Conservation (phyloP, 2,113 vertebrate species). For the Dolichallabes microphthalmus region DNA sequence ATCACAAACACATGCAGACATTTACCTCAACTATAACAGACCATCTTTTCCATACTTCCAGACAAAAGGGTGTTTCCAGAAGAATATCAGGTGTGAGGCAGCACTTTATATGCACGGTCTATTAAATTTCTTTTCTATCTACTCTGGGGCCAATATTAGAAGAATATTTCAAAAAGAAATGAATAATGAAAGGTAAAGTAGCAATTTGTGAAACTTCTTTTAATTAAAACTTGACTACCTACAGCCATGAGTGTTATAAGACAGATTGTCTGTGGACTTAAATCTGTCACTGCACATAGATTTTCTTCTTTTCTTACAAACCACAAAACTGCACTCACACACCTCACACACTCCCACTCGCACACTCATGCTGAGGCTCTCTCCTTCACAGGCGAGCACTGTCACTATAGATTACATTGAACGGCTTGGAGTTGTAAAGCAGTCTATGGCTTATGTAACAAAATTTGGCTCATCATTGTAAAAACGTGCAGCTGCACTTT, state of each 20-base stretch:
- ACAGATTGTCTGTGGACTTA: not conserved
- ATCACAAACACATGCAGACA: not conserved
- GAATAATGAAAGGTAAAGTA: not conserved
- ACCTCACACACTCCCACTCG: not conserved
- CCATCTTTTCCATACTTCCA: not conserved
- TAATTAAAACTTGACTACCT: not conserved
- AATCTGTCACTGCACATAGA: constrained; percentile 8
- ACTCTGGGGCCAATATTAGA: not conserved
- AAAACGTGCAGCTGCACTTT: not conserved
- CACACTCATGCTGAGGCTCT: constrained; percentile 3
- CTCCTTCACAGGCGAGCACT: constrained; percentile 21
- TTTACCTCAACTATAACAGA: not conserved
- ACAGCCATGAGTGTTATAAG: not conserved
- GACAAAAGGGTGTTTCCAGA: not conserved
- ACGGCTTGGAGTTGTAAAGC: constrained; percentile 30
- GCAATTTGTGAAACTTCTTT: not conserved
- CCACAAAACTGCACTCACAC: not conserved
- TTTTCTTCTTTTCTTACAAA: not conserved
- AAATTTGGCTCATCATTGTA: constrained; percentile 4
- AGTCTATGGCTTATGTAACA: constrained; percentile 20
- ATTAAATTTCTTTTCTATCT: not conserved
- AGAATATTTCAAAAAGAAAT: not conserved
- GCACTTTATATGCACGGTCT: not conserved
- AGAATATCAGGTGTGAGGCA: not conserved
- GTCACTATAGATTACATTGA: constrained; percentile 40